Evolutionary conservation across 2,888 invertebrate species (phyloP), one percentile per base, ranked within the genome.

Genomic region (Laspeyria flexula): DNA sequence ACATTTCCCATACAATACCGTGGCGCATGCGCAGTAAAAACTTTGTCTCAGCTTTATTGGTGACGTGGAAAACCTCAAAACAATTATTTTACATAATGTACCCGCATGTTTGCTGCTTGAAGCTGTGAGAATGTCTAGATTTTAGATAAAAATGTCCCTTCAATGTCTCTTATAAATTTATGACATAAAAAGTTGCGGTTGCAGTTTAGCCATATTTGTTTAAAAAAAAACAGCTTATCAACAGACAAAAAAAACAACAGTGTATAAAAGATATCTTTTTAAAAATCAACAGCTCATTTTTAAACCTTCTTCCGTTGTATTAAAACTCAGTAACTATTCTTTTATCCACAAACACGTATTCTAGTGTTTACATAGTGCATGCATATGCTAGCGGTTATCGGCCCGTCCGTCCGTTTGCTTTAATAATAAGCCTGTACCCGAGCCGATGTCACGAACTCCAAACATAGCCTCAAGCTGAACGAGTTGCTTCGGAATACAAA

Each of bases 311-410:
- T 27, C 5, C 43, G 1, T 21, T 37, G 9, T 43, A 12, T 9
- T 15, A 31, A 46, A 33, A 29, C 55, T 55, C 25, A 38, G 42
- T 37, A n/a, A 13, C 42, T 55, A 41, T 34, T 31, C 50, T 65
- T 42, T 30, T 53, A 41, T 45, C 46, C 60, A 57, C 61, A 63
- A 70, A 68, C 65, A 51, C 51, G 50, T 55, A 65, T 72, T 71
- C 65, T 71, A 80, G 79, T 91, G 85, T 91, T 90, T 88, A 88
- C 86, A 79, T 75, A 86, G 88, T 86, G 82, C 80, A 73, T 69
- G 87, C 86, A 88, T 88, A 87, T 89, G 87, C 86, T 85, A 85
- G 86, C 83, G 82, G 88, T 88, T 90, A 90, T 88, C 87, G 82
- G 79, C 72, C 81, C 80, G 86, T 81, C 77, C 77, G 80, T 82